Evolutionary conservation across 1,140 invertebrate species (phyloP), one percentile per base, ranked within the genome.

Genomic region (Drosophila azteca): DNA sequence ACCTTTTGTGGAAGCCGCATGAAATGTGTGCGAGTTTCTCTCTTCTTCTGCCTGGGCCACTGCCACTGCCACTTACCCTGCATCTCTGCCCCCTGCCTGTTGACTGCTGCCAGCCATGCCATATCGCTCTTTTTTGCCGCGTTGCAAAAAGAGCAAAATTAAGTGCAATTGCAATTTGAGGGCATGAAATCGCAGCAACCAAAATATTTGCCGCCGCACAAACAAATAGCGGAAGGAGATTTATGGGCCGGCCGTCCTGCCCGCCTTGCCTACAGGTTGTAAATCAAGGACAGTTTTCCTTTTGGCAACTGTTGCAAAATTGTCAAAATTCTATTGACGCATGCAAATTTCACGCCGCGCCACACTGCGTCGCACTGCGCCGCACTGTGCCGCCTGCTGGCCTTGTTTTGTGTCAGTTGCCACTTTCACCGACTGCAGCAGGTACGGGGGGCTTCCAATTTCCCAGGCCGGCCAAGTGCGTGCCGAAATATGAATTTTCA

Each of bases 11-110:
- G 78, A 75, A 82, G 83, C 83, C 77, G 79, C 79, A 90, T 90
- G 88, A 90, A 90, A 90, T 90, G 88, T 90, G 88, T 90, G 88
- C 68, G 88, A 90, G 78, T 79, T 82, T 71, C 72, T 59, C 53
- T 54, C 41, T 71, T 59, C 41, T n/a, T 51, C 24, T 74, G 58
- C 45, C 43, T 50, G 9, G 11, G 9, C 31, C 9, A 9, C 31
- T 35, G 9, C 31, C 9, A 9, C 31, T 11, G 31, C 31, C 31
- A 20, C 17, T 20, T 20, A 20, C 17, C 6, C 29, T 31, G 29
- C 29, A 6, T 31, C 29, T 31, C 29, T 54, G 59, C 48, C 22
- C 51, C 51, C 26, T 7, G 17, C 17, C 17, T 20, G 17, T 20
- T 29, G 26, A 6, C 26, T 9, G 8, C 13, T 13, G 4, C 11